Base-by-base conservation (phyloP, 1,140 invertebrate species). In the Solenopsis fugax region DNA sequence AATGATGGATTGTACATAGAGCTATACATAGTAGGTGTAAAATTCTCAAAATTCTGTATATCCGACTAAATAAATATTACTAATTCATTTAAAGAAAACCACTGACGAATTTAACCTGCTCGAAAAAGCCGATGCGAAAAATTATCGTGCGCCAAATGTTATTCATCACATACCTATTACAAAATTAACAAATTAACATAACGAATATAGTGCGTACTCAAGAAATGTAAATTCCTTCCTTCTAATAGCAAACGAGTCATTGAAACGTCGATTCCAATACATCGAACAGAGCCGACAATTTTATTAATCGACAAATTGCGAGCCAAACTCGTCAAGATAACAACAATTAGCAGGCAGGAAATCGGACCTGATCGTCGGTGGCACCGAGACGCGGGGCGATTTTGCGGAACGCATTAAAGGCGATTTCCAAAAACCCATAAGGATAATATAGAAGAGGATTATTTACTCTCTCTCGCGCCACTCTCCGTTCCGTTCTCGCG, bases 361-460 rank as follows among this genome's bases (percentile, higher is more conserved):
- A 72, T 71, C 21, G 48, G 24, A 24, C 56, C 16, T 21, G 65
- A 34, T 45, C 16, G n/a, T 18, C 54, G 48, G 9, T 37, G 45
- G 10, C n/a, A n/a, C 24, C 34, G 2, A 78, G 65, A 60, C 7
- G 29, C 12, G 54, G 24, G 24, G 34, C 48, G 56, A 89, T 54
- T 88, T 86, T 62, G 52, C 41, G 58, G 71, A 87, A 76, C 54
- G 73, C 72, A 77, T 89, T 85, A 87, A 54, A 80, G 45, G 34
- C 81, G 58, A 90, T 91, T 86, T 75, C 50, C 54, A 90, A 75
- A 65, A 89, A 89, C 71, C 87, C 58, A 13, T 24, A 54, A 54
- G 65, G 81, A 91, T 89, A 76, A 91, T 85, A 85, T 50, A 60
- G 56, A 60, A 45, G 77, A 82, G 82, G 89, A 89, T 91, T 91